A percentile compares a stretch with the other conserved stretches of the same genome.
These are phyloP conservation scores for Oreochromis mossambicus DNA, from an alignment of 2,797 vertebrate species.

Conservation along the genomic window DNA sequence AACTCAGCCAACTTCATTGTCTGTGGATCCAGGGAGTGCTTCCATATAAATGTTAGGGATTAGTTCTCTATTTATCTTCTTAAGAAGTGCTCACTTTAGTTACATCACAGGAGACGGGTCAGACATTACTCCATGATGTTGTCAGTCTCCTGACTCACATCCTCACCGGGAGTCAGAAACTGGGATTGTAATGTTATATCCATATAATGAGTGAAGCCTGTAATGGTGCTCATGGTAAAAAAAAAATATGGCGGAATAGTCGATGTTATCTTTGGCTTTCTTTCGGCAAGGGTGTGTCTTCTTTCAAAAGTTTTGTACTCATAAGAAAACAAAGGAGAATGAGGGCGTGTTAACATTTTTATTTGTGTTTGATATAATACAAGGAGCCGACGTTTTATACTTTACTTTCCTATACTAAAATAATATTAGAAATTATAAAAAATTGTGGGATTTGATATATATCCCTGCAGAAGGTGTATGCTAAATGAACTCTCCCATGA, in stretches of 20 bases:
- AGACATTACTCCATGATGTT: neutral
- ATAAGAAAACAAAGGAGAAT: constrained; percentile 15
- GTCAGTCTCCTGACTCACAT: neutral
- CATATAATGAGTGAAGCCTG: neutral
- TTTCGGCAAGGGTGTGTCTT: constrained; percentile 30
- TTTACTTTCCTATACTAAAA: neutral
- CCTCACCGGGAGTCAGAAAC: neutral
- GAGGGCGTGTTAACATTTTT: constrained; percentile 26
- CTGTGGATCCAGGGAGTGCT: neutral
- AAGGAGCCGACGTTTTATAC: neutral
- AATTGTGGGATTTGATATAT: neutral
- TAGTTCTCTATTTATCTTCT: neutral
- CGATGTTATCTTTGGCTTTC: constrained; percentile 2
- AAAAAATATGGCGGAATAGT: constrained; percentile 15
- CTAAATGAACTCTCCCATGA: neutral
- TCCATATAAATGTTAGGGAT: neutral
- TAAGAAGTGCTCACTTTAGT: neutral
- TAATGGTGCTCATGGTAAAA: neutral
- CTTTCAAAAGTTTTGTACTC: neutral
- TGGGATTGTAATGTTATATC: neutral
- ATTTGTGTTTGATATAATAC: neutral
- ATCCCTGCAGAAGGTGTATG: neutral
- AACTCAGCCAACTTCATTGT: neutral
- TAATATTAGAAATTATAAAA: neutral
- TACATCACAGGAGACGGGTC: neutral